Evolutionary conservation across 2,113 vertebrate species (phyloP).

Genomic region (Eolophus roseicapilla): DNA sequence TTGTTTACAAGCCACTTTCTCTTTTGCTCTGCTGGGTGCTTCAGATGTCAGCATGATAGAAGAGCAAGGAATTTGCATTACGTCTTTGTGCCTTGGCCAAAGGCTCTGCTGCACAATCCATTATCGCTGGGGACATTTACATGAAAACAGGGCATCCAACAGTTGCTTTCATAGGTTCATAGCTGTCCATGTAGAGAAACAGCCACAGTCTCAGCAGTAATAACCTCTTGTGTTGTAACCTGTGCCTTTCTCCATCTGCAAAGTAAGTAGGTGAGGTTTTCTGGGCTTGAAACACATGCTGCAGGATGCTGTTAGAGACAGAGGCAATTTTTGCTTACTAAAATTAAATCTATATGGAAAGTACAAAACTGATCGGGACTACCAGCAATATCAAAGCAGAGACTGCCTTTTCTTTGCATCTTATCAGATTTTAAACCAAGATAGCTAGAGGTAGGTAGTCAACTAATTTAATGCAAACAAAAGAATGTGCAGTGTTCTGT

Average conservation of each 20-base stretch:
- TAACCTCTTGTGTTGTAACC: neutral
- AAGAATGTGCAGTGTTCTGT: neutral
- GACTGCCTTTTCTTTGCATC: neutral
- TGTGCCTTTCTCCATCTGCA: neutral
- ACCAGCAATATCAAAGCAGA: neutral
- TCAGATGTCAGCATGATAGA: conserved; percentile 6
- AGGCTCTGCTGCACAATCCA: neutral
- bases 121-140: neutral
- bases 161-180: neutral
- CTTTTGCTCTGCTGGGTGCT: conserved; percentile 14
- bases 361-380: neutral
- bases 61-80: neutral
- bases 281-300: neutral
- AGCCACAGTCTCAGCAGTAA: neutral
- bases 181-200: neutral
- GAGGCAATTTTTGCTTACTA: neutral
- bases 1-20: conserved; percentile 19
- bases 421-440: neutral
- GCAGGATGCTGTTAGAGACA: neutral
- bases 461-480: neutral
- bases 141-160: neutral
- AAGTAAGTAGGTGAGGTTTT: neutral
- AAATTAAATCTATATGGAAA: neutral
- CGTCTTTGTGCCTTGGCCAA: neutral
- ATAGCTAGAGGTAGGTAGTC: neutral